Percentiles rank a stretch among this genome's conserved stretches.
Evolutionary conservation across 2,797 vertebrate genomes (phyloP).

Genomic region (Naso thynnoides): DNA sequence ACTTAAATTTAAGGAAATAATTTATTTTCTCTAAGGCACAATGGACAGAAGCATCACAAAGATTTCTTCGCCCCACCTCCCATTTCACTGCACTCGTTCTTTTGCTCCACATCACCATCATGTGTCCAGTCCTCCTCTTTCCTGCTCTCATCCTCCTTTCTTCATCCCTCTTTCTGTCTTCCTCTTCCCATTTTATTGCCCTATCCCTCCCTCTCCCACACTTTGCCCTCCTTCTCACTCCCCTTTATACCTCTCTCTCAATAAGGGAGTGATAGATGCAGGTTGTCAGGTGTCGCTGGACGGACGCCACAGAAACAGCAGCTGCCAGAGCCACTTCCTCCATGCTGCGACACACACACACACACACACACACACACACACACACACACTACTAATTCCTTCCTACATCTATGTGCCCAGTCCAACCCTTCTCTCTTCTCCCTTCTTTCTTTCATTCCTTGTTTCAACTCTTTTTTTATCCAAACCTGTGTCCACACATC

Average conservation of each 20-base stretch:
- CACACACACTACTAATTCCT: slow-evolving; percentile 62
- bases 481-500: slow-evolving; percentile 26
- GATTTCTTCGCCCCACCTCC: not conserved
- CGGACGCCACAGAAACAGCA: slow-evolving; percentile 85
- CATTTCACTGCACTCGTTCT: slow-evolving; percentile 9
- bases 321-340: slow-evolving; percentile 85
- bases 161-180: slow-evolving; percentile 21
- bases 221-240: slow-evolving; percentile 63
- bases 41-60: not conserved
- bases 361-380: slow-evolving; percentile 45
- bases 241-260: slow-evolving; percentile 84
- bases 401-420: slow-evolving; percentile 62
- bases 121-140: slow-evolving; percentile 3
- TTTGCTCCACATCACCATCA: slow-evolving; percentile 1
- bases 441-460: slow-evolving; percentile 53
- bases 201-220: slow-evolving; percentile 48
- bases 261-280: slow-evolving; percentile 91
- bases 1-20: not conserved
- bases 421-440: slow-evolving; percentile 31
- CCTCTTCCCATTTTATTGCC: slow-evolving; percentile 51
- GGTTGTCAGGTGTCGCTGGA: slow-evolving; percentile 88
- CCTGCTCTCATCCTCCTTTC: slow-evolving; percentile 21
- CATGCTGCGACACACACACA: slow-evolving; percentile 74
- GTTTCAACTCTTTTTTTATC: slow-evolving; percentile 61
- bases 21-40: not conserved